These are phyloP conservation scores for Plodia interpunctella DNA, from an alignment of 1,140 invertebrate genomes.

Conservation along the genomic window DNA sequence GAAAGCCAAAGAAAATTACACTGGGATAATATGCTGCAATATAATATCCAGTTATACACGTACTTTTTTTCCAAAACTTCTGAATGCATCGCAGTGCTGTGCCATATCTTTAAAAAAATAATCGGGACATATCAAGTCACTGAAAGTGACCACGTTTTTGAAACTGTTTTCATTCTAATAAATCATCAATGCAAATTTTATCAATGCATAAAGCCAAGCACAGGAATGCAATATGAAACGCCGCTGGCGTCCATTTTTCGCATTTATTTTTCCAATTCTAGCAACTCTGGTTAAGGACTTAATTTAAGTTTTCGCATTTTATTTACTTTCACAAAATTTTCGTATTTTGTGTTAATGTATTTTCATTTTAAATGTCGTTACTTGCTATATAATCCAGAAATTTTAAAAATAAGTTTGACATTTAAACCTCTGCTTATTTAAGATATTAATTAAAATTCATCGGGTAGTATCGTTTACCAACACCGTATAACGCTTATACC, in stretches of 20 bases:
- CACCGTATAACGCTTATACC: slow-evolving; percentile 42
- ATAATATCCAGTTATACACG: slow-evolving; percentile 46
- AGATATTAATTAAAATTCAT: slow-evolving; percentile 24
- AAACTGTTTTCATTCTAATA: slow-evolving; percentile 23
- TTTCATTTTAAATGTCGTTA: slow-evolving; percentile 55
- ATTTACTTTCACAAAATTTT: slow-evolving; percentile 63
- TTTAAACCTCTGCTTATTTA: slow-evolving; percentile 52
- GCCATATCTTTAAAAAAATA: slow-evolving; percentile 48
- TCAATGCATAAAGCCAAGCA: slow-evolving; percentile 11
- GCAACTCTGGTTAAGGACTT: slow-evolving; percentile 25
- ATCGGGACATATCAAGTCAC: slow-evolving; percentile 48
- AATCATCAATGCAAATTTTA: slow-evolving; percentile 18
- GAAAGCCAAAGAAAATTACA: slow-evolving; percentile 69
- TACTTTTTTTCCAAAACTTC: slow-evolving; percentile 27
- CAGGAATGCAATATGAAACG: slow-evolving; percentile 7
- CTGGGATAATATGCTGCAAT: slow-evolving; percentile 50
- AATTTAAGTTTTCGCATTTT: slow-evolving; percentile 41
- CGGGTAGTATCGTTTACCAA: slow-evolving; percentile 18
- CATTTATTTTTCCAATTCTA: slow-evolving; percentile 49
- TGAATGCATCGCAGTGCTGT: slow-evolving; percentile 31
- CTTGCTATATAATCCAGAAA: slow-evolving; percentile 64
- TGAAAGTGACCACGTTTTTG: slow-evolving; percentile 36
- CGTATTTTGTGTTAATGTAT: slow-evolving; percentile 70
- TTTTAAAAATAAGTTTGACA: slow-evolving; percentile 42
- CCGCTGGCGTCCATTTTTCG: slow-evolving; percentile 22